phyloP scores from a whole-genome alignment of 2,797 vertebrate species.

The Phrynocephalus forsythii region DNA sequence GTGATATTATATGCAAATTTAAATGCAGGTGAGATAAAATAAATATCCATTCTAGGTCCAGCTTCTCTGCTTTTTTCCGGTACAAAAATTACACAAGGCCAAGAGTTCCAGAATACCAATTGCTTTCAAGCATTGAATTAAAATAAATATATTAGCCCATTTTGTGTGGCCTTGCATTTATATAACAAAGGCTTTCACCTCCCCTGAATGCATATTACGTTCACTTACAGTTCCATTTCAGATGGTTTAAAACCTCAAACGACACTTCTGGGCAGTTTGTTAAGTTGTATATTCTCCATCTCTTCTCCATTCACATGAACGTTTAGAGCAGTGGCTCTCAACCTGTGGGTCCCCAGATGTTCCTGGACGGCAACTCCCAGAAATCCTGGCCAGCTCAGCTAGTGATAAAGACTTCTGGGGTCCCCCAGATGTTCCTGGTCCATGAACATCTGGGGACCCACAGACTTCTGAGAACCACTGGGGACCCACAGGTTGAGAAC shows the following conservation, averaged over 20 bases:
- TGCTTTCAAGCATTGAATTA: not conserved
- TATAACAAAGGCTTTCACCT: not conserved
- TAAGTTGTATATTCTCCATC: not conserved
- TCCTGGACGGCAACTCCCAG: too few species aligned
- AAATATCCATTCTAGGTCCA: conserved; percentile 47
- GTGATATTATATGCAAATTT: conserved; percentile 44
- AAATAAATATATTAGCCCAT: conserved; percentile 6
- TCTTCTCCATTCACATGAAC: not conserved
- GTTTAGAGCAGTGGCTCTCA: not conserved
- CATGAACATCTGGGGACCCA: too few species aligned
- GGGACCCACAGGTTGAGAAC: too few species aligned
- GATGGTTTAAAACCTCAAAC: conserved; percentile 3
- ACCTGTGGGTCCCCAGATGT: too few species aligned
- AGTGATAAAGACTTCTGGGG: too few species aligned
- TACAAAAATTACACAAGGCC: conserved; percentile 39
- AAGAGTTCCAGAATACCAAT: conserved; percentile 27
- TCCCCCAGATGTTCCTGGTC: too few species aligned
- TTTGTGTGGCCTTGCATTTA: not conserved
- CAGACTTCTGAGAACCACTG: too few species aligned
- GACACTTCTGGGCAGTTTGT: not conserved
- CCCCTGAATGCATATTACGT: conserved; percentile 7
- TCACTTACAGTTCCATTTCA: conserved; percentile 4
- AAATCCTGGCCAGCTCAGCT: too few species aligned
- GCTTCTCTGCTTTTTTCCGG: conserved; percentile 44
- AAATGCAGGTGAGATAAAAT: conserved; percentile 29